A percentile compares a stretch with the other conserved stretches of the same genome.
phyloP scores from a whole-genome alignment of 2,888 invertebrate species.

The Aleiodes leptofemur region DNA sequence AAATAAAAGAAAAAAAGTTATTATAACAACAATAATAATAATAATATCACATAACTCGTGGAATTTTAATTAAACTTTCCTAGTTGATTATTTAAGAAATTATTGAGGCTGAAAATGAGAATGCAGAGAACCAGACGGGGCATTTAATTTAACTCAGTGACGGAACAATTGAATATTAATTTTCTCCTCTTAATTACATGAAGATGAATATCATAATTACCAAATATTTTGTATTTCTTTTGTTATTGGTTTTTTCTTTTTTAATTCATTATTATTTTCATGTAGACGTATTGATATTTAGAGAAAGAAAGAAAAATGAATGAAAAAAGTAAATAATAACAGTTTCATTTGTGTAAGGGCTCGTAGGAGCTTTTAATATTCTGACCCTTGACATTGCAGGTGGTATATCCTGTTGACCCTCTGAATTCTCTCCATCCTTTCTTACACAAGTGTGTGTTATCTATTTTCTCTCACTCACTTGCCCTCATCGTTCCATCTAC shows the following conservation, averaged over 20 bases:
- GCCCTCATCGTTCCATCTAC: conserved; percentile 10
- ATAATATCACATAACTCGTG: background rate
- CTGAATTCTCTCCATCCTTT: conserved; percentile 20
- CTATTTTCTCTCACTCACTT: conserved; percentile 36
- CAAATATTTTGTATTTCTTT: background rate
- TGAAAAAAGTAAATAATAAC: conserved; percentile 7
- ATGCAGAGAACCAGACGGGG: conserved; percentile 10
- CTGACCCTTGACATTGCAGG: conserved; percentile 56
- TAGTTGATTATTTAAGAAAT: conserved; percentile 28
- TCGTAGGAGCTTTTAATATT: conserved; percentile 51
- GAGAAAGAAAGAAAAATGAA: background rate
- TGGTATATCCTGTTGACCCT: conserved; percentile 59
- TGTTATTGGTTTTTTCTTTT: background rate
- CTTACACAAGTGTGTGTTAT: conserved; percentile 6
- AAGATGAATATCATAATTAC: conserved; percentile 17
- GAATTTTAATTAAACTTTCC: conserved; percentile 27
- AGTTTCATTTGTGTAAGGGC: conserved; percentile 8
- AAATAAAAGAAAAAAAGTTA: background rate
- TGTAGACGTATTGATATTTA: conserved; percentile 18
- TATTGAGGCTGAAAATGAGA: conserved; percentile 26
- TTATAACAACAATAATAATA: background rate
- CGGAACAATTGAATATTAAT: conserved; percentile 12
- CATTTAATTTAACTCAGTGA: background rate
- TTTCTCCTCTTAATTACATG: conserved; percentile 1
- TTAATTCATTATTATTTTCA: conserved; percentile 11